Evolutionary conservation across 2,113 vertebrate species (phyloP).

Genomic region (Myotis davidii): DNA sequence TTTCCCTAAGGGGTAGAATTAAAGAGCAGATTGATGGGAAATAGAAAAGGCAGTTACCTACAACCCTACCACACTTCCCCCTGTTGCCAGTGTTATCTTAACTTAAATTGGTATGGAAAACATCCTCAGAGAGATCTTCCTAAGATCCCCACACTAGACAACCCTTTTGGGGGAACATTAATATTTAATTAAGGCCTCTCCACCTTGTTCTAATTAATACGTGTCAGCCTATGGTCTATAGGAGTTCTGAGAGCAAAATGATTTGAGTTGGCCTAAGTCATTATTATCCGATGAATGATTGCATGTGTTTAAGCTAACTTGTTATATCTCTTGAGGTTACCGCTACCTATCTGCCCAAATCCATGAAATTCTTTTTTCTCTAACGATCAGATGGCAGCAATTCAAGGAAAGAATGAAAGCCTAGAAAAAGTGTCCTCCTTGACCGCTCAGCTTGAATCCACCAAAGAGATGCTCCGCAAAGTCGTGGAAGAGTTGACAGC

Average conservation of each 20-base stretch:
- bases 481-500: slow-evolving; percentile 72
- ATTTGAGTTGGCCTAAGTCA: not conserved
- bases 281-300: not conserved
- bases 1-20: not conserved
- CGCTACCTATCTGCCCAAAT: not conserved
- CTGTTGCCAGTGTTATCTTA: not conserved
- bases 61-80: not conserved
- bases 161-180: not conserved
- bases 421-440: slow-evolving; percentile 81
- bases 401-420: slow-evolving; percentile 83
- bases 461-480: slow-evolving; percentile 81
- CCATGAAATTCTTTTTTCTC: slow-evolving; percentile 7
- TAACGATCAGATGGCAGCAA: slow-evolving; percentile 79
- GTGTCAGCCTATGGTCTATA: not conserved
- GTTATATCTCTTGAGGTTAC: not conserved
- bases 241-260: not conserved
- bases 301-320: not conserved
- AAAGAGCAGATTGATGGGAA: not conserved
- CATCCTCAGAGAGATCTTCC: not conserved
- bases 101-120: not conserved
- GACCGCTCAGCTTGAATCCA: slow-evolving; percentile 80
- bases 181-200: not conserved
- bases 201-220: not conserved
- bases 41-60: not conserved
- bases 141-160: not conserved